Base-by-base conservation (phyloP, 1,140 invertebrate species). In the Papilio polyxenes region DNA sequence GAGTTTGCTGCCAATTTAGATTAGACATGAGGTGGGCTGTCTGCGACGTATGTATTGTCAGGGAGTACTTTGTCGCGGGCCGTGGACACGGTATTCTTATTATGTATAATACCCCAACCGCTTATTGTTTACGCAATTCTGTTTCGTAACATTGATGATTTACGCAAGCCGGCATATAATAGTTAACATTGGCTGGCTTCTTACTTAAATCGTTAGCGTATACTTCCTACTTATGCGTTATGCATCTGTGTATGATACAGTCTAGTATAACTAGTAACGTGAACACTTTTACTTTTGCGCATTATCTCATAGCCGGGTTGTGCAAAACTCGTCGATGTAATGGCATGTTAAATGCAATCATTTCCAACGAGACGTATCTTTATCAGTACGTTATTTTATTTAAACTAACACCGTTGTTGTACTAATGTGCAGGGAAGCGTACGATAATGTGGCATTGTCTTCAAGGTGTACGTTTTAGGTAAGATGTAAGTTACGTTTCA, bases 41-140 rank as follows among this genome's bases (percentile, higher is more conserved):
- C 87, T 88, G 87, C 62, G 82, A 85, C 81, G 85, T 86, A 88
- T 82, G 85, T 86, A 88, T 92, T 90, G 89, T 93, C 87, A 88
- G 85, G 84, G 89, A 86, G 92, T 86, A 90, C 91, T 92, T 91
- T 90, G 89, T 91, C 88, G 88, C 87, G 87, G 84, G 84, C 85
- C 85, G 83, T 91, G 89, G 89, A 85, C 85, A 89, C 92, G 85
- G 86, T 83, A 88, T 90, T 89, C 89, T 89, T 86, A 80, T 80
- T 80, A 80, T 80, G 65, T 75, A 48, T 49, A 75, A 82, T 84
- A 84, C 75, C 82, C 80, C 51, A 83, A 82, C 85, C 83, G 77
- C 85, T 83, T 85, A 87, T 86, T 85, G 81, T 89, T 91, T 88
- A 83, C 83, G 85, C 87, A 87, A 86, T 88, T 87, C 82, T 53